phyloP scores from a whole-genome alignment of 2,797 vertebrate species.

The Schizothorax lantsangensis region DNA sequence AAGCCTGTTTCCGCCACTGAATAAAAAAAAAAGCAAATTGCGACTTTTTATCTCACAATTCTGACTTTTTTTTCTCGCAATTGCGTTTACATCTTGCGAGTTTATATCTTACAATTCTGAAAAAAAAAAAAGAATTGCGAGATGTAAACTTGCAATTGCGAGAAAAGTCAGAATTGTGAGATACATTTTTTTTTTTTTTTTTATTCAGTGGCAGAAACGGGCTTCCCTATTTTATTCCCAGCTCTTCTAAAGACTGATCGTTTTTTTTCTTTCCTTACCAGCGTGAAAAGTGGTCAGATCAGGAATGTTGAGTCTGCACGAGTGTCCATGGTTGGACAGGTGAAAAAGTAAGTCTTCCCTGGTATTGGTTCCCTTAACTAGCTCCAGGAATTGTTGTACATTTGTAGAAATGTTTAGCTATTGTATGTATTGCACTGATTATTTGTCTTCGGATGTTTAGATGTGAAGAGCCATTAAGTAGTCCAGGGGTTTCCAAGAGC shows the following conservation, averaged over 20 bases:
- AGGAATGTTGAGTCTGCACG: constrained; percentile 94
- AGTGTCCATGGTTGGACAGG: constrained; percentile 98
- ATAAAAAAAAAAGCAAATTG: too few species aligned
- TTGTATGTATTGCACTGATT: not conserved
- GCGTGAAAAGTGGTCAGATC: constrained; percentile 98
- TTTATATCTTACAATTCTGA: too few species aligned
- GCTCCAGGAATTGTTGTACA: not conserved
- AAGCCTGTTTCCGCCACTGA: too few species aligned
- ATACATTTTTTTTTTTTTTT: too few species aligned
- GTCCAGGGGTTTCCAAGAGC: constrained; percentile 86
- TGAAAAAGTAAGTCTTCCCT: constrained; percentile 81
- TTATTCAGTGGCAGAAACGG: too few species aligned
- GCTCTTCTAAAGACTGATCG: not conserved
- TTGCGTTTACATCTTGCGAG: too few species aligned
- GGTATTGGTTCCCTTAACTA: not conserved
- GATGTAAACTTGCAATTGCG: too few species aligned
- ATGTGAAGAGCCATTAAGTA: constrained; percentile 86
- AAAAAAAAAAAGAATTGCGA: too few species aligned
- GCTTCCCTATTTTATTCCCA: not conserved
- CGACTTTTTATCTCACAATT: too few species aligned
- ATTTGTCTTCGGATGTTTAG: constrained; percentile 68
- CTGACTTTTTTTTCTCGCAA: too few species aligned
- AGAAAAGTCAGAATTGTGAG: too few species aligned
- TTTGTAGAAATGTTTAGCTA: not conserved
- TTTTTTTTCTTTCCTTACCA: constrained; percentile 62